phyloP scores from a whole-genome alignment of 2,113 vertebrate genomes.

The Phoenicopterus ruber region DNA sequence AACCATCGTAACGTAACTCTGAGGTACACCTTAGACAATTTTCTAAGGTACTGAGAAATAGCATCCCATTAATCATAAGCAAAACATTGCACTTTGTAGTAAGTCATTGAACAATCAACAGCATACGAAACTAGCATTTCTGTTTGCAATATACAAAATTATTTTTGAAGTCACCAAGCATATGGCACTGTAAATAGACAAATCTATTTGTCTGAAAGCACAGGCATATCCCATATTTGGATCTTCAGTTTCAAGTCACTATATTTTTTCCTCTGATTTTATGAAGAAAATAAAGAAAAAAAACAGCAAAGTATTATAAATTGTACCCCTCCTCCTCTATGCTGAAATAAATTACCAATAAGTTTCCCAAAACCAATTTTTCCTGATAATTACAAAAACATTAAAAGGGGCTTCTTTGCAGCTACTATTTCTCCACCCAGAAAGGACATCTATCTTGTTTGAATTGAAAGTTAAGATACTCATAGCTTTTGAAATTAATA shows the following conservation, averaged over 20 bases:
- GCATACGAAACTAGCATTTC: not conserved
- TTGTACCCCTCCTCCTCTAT: not conserved
- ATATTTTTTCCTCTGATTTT: not conserved
- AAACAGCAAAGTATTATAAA: not conserved
- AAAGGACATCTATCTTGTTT: not conserved
- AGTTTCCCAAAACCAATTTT: not conserved
- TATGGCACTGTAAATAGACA: not conserved
- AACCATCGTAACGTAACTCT: conserved; percentile 1
- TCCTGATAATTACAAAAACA: not conserved
- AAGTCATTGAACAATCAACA: not conserved
- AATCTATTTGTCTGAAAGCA: not conserved
- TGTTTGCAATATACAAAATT: not conserved
- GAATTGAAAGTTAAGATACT: not conserved
- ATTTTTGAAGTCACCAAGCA: not conserved
- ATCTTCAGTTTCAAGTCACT: not conserved
- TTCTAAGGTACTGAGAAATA: not conserved
- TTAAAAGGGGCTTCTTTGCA: not conserved
- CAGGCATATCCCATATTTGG: not conserved
- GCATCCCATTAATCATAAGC: not conserved
- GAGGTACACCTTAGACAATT: not conserved
- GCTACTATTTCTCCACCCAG: not conserved
- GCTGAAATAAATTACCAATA: not conserved
- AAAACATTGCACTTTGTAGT: not conserved
- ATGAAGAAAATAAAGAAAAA: not conserved
- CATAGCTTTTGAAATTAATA: not conserved